A percentile compares a stretch with the other conserved stretches of the same genome.
Conservation (phyloP, 2,888 invertebrate genomes). For the Pollenia labialis region DNA sequence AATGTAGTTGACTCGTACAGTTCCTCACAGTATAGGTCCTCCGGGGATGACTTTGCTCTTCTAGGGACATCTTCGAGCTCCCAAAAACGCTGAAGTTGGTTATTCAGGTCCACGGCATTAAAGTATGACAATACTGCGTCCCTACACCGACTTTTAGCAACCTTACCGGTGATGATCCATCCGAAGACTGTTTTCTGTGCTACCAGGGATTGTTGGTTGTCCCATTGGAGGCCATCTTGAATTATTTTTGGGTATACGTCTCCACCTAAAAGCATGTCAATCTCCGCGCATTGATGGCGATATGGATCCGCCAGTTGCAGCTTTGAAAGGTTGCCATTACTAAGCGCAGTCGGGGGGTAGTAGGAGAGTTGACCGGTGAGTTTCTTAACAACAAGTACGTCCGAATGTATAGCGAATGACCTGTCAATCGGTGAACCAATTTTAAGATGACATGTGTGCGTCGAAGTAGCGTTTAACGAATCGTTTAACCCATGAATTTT, state of each 20-base stretch:
- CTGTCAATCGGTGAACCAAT: background rate
- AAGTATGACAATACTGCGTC: background rate
- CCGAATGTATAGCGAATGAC: background rate
- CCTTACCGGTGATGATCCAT: slow-evolving; percentile 31
- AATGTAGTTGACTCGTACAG: slow-evolving; percentile 15
- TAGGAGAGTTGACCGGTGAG: slow-evolving; percentile 11
- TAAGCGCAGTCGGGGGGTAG: background rate
- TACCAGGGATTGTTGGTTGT: background rate
- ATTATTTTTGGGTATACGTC: background rate
- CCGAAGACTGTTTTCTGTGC: slow-evolving; percentile 31
- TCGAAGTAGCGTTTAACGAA: too few species aligned
- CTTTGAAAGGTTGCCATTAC: background rate
- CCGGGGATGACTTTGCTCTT: background rate
- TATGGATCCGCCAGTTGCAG: slow-evolving; percentile 3
- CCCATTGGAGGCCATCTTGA: background rate
- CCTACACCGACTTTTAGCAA: background rate
- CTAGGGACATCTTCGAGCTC: background rate
- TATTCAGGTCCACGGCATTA: background rate
- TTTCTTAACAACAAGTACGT: background rate
- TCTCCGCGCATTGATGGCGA: background rate
- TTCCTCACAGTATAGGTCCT: slow-evolving; percentile 18
- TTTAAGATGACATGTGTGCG: background rate
- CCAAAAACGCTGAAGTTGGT: background rate
- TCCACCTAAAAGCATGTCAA: background rate
- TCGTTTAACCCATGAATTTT: too few species aligned